Percentiles rank a stretch among this genome's conserved stretches.
These are phyloP conservation scores for Phyllotreta striolata DNA, from an alignment of 2,888 invertebrate species.

Conservation along the genomic window DNA sequence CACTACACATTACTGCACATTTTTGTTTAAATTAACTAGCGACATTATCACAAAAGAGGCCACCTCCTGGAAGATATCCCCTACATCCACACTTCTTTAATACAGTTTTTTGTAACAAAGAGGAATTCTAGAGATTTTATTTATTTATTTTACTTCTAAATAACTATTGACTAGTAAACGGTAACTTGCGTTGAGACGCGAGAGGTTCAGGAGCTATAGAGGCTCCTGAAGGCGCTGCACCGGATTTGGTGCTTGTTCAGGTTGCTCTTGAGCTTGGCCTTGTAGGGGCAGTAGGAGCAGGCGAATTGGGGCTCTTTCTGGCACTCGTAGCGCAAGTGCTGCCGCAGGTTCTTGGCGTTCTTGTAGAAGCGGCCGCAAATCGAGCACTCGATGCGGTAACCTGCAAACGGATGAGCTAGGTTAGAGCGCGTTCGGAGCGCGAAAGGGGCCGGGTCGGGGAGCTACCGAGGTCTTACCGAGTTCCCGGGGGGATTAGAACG, in stretches of 20 bases:
- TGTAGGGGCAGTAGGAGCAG: conserved; percentile 40
- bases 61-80: too few relatives aligned
- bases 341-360: conserved; percentile 44
- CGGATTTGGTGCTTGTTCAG: conserved; percentile 37
- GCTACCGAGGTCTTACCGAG: neutral
- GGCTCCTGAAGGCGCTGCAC: conserved; percentile 26
- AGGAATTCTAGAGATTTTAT: too few relatives aligned
- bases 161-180: too few relatives aligned
- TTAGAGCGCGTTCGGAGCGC: neutral
- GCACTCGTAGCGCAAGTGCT: conserved; percentile 67
- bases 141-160: too few relatives aligned
- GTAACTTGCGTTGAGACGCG: neutral
- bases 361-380: conserved; percentile 41
- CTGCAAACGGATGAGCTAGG: neutral
- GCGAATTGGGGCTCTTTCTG: conserved; percentile 74
- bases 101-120: too few relatives aligned
- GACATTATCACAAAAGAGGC: too few relatives aligned
- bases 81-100: too few relatives aligned
- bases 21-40: too few relatives aligned
- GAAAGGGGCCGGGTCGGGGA: neutral
- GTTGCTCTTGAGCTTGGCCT: conserved; percentile 39
- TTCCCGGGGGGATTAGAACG: too few relatives aligned
- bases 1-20: neutral
- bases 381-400: conserved; percentile 27
- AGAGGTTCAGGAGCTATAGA: too few relatives aligned